phyloP scores from a whole-genome alignment of 2,888 invertebrate genomes.

The Dryobota labecula region DNA sequence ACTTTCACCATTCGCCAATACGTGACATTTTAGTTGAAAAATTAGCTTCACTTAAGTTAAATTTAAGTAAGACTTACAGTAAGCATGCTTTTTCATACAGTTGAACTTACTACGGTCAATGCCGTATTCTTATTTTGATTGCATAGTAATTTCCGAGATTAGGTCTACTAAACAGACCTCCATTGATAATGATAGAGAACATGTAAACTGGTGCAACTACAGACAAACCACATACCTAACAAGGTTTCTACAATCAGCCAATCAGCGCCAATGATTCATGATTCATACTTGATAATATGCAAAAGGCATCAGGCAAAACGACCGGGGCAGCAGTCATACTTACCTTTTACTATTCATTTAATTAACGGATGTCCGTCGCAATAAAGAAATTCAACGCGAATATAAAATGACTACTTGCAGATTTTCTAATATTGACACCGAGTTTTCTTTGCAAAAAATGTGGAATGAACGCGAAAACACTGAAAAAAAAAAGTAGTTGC shows the following conservation, averaged over 20 bases:
- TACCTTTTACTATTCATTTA: slow-evolving; percentile 35
- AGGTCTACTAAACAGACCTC: slow-evolving; percentile 41
- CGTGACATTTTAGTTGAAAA: background rate
- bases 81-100: slow-evolving; percentile 13
- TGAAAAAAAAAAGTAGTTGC: too few relatives aligned
- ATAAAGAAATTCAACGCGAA: slow-evolving; percentile 44
- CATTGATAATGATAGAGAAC: slow-evolving; percentile 47
- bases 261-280: slow-evolving; percentile 53
- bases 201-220: slow-evolving; percentile 39
- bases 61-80: background rate
- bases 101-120: slow-evolving; percentile 1
- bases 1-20: too few relatives aligned
- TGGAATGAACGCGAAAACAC: background rate
- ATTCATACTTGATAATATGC: slow-evolving; percentile 59
- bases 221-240: slow-evolving; percentile 40
- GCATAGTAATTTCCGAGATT: slow-evolving; percentile 44
- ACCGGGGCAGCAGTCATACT: slow-evolving; percentile 30
- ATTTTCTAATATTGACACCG: slow-evolving; percentile 23
- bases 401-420: slow-evolving; percentile 33
- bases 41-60: background rate
- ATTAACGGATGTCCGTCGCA: slow-evolving; percentile 63
- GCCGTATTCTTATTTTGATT: slow-evolving; percentile 42
- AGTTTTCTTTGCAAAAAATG: slow-evolving; percentile 27
- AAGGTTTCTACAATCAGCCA: slow-evolving; percentile 38
- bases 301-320: slow-evolving; percentile 49